Base-by-base conservation (phyloP, 2,113 vertebrate genomes). In the Chaenocephalus aceratus region DNA sequence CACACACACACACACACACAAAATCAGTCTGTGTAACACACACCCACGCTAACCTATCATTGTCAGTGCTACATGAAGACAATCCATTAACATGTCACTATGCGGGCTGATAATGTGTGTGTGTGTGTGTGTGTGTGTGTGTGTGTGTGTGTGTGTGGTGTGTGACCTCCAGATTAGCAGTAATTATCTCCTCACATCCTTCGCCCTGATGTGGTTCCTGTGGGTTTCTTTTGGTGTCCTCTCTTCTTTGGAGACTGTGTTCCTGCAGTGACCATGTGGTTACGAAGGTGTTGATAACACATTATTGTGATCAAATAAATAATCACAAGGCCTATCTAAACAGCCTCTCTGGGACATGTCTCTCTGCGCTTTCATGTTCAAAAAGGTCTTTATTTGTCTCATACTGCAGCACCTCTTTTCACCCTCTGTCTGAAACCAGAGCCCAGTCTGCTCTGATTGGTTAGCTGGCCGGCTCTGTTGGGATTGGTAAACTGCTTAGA, bases 71-170 rank as follows among this genome's bases (percentile, higher is more conserved):
- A 91, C 92, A 91, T 87, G 89, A 92, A 82, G 88, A 86, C 88
- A 91, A 94, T 94, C 88, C 87, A 92, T 92, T 92, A 85, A 90
- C 44, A 70, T 88, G 89, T 92, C 91, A 91, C 86, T 77, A 85
- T 84, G 75, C 75, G 53, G 56, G 63, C 84, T 83, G 81, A 83
- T 90, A 70, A 59, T 57, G 48, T 18, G 54, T 66, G 72, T 45
- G 48, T 75, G 66, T 67, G 73, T 71, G 51, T 82, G 23, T 6
- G 52, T 16, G 52, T 6, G 52, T 64, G n/a, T 49, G 21, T 5
- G 46, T 45, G 56, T 61, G 26, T 30, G 26, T 6, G 30, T 48
- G 62, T 64, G n/a, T 48, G 21, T 3, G 36, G 56, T 61, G 65
- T 54, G 65, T 54, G 61, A 41, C 36, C 36, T 41, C 36, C 36